phyloP scores from a whole-genome alignment of 2,797 vertebrate species.

The Selene dorsalis region DNA sequence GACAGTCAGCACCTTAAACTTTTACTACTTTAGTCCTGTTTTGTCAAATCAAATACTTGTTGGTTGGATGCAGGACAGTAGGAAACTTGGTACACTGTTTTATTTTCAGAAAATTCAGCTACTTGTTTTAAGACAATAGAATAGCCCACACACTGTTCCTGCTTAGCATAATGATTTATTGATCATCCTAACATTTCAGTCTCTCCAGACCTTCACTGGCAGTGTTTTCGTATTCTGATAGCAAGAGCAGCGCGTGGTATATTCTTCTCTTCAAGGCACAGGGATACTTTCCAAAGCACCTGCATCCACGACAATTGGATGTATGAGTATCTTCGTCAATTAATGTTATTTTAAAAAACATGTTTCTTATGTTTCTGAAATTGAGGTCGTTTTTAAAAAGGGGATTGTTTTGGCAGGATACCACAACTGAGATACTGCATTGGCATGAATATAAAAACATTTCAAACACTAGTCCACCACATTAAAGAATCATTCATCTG shows the following conservation, averaged over 20 bases:
- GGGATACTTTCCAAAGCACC: too few species aligned
- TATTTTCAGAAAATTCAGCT: neutral
- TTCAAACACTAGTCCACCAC: neutral
- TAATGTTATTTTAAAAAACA: neutral
- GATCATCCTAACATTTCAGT: neutral
- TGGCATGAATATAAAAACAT: neutral
- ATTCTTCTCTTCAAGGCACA: too few species aligned
- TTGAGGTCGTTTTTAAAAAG: neutral
- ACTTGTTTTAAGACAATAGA: neutral
- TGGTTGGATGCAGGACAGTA: neutral
- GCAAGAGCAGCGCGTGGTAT: too few species aligned
- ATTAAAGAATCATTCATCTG: conserved; percentile 3
- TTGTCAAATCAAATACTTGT: neutral
- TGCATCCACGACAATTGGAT: too few species aligned
- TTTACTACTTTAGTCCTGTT: neutral
- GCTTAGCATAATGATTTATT: neutral
- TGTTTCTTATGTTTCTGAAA: neutral
- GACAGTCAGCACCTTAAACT: neutral
- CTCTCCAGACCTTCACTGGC: too few species aligned
- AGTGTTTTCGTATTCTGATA: too few species aligned
- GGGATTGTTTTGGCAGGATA: neutral
- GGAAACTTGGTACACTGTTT: neutral
- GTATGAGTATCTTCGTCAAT: neutral
- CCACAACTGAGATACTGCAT: neutral
- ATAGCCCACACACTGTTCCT: neutral